Base-by-base conservation (phyloP, 2,888 invertebrate species). In the Corythucha ciliata region DNA sequence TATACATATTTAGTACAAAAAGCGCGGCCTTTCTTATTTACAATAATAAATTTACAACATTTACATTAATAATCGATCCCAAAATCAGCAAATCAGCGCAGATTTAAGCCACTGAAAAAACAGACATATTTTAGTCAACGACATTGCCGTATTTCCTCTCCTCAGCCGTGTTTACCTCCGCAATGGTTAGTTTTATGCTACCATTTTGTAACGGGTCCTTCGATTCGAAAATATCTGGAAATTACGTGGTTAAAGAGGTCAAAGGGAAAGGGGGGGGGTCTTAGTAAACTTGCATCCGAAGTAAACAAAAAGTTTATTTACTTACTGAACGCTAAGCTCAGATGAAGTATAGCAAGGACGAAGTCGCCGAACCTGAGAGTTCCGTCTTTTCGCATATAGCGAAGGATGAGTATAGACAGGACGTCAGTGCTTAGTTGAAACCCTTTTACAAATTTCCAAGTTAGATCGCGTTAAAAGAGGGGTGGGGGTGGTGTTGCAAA, bases 381-480 rank as follows among this genome's bases (percentile, higher is more conserved):
- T 32, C 91, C 91, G 66, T 92, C 92, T 67, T 91, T 91, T 58
- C 91, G 76, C 83, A 91, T 91, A 63, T 90, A 91, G 56, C 89
- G 75, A 57, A 91, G 73, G 55, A 90, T 81, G 7, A 92, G 73
- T 42, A 87, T 78, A 6, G 85, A 81, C 65, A 92, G 73, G 24
- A 88, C 85, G 56, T 86, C 83, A 53, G 86, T 85, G 61, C 83
- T 89, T 22, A 92, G 70, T 62, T 86, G 83, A 65, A 91, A 92
- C 3, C 92, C 76, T 75, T 61, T 24, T n/a, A n/a, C n/a, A n/a
- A n/a, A n/a, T n/a, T n/a, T 29, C 8, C 29, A 10, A n/a, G 29
- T 10, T 29, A 36, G 16, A 36, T 12, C 16, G 10, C 8, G 8
- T 36, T 7, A 36, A 36, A 36, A 36, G 8, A 8, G 14, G 10